A percentile compares a stretch with the other conserved stretches of the same genome.
These are phyloP conservation scores for Galerucella calmariensis DNA, from an alignment of 2,888 invertebrate species.

Conservation along the genomic window DNA sequence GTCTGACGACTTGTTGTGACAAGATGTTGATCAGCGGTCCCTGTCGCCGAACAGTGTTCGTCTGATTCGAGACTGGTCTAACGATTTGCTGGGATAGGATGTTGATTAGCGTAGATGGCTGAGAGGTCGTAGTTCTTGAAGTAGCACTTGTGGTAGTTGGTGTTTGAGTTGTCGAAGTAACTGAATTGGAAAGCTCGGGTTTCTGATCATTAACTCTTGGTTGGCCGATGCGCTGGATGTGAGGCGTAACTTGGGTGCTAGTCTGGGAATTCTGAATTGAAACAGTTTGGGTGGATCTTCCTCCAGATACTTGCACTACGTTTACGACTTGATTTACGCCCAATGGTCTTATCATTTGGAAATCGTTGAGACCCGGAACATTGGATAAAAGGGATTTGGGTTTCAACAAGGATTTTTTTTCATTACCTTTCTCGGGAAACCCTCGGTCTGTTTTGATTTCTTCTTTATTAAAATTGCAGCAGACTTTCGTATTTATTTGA, in stretches of 20 bases:
- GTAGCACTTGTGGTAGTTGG: constrained; percentile 46
- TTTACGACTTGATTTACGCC: constrained; percentile 62
- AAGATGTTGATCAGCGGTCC: constrained; percentile 62
- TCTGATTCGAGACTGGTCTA: constrained; percentile 59
- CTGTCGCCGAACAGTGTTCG: constrained; percentile 54
- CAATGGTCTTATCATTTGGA: constrained; percentile 71
- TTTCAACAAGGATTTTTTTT: constrained; percentile 23
- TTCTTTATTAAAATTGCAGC: constrained; percentile 37
- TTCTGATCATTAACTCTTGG: constrained; percentile 59
- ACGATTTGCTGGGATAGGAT: constrained; percentile 68
- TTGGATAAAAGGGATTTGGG: constrained; percentile 62
- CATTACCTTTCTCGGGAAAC: constrained; percentile 23
- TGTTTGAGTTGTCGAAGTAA: constrained; percentile 39
- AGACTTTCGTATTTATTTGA: constrained; percentile 37
- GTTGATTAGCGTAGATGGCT: constrained; percentile 66
- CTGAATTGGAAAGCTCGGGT: constrained; percentile 50
- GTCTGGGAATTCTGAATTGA: constrained; percentile 60
- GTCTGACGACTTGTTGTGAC: constrained; percentile 62
- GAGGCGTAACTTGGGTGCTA: constrained; percentile 65
- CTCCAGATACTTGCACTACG: constrained; percentile 63
- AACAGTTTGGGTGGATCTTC: constrained; percentile 53
- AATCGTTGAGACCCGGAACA: constrained; percentile 70
- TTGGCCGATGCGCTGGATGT: constrained; percentile 66
- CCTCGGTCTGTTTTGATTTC: constrained; percentile 22
- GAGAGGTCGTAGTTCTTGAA: constrained; percentile 57